Base-by-base conservation (phyloP, 2,888 invertebrate species). In the Cartodere bifasciata region DNA sequence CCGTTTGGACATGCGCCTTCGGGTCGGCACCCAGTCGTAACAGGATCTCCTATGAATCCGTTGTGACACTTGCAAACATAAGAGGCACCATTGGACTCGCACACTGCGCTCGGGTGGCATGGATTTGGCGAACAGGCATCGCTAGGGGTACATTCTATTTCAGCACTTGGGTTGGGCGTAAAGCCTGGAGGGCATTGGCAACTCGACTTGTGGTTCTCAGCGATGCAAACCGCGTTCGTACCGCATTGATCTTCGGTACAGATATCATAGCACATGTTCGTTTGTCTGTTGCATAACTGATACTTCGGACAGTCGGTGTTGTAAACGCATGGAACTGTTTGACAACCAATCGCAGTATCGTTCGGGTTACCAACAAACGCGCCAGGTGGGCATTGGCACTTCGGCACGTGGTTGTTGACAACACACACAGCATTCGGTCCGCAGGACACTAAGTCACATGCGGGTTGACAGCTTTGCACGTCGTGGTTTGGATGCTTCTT, bases 161-260 rank as follows among this genome's bases (percentile, higher is more conserved):
- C 88, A n/a, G 88, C 75, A 15, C 83, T 60, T 2, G 88, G 87
- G 53, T 86, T 81, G 2, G 83, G 72, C 44, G 68, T 72, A 52
- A 72, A 84, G 6, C 90, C 90, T 16, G 79, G 78, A 17, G 86
- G 87, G 52, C 91, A 91, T 51, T 85, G 83, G 46, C 91, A 91
- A 11, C 70, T 70, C 5, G 78, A 71, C 50, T 75, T 77, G 52
- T 90, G 86, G 47, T 83, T 78, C 57, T 87, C 85, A 4, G 83
- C 77, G 43, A 88, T 73, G 53, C 91, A 91, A 10, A 90, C 82
- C 5, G 90, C 85, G 56, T 88, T 86, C 11, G 71, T 72, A 0
- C 90, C 88, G 48, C 90, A 91, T 2, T 82, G 75, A 43, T 81
- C 77, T 52, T 80, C 78, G 39, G 75, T 72, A 50, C 88, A 90